phyloP scores from a whole-genome alignment of 2,797 vertebrate genomes.

The Pangasius djambal region DNA sequence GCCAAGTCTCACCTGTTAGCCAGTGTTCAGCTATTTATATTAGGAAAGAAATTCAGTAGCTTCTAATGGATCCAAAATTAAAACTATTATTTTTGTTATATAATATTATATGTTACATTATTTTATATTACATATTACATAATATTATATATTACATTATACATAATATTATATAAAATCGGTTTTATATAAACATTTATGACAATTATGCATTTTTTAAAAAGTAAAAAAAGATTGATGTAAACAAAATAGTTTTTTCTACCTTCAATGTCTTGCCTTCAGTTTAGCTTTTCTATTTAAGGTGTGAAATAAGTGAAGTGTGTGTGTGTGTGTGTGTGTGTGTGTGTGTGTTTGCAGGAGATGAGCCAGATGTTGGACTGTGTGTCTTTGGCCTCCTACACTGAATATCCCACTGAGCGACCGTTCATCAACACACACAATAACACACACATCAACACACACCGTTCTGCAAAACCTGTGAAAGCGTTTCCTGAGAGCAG shows the following conservation, averaged over 20 bases:
- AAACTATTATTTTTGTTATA: not conserved
- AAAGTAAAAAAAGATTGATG: not conserved
- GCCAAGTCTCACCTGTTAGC: not conserved
- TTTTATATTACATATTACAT: too few relatives aligned
- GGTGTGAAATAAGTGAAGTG: not conserved
- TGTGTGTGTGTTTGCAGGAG: slow-evolving; percentile 29
- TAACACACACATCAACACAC: slow-evolving; percentile 76
- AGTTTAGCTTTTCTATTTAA: not conserved
- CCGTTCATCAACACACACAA: slow-evolving; percentile 73
- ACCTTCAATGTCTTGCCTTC: not conserved
- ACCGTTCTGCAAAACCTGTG: slow-evolving; percentile 71
- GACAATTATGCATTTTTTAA: not conserved
- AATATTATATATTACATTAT: too few relatives aligned
- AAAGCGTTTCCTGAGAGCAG: slow-evolving; percentile 90
- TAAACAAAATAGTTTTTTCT: not conserved
- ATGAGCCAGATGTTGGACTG: slow-evolving; percentile 64
- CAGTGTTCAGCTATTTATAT: not conserved
- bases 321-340: slow-evolving; percentile 27
- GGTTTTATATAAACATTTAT: not conserved
- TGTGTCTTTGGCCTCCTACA: slow-evolving; percentile 80
- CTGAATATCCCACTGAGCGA: slow-evolving; percentile 81
- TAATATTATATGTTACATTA: too few relatives aligned
- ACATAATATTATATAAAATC: not conserved
- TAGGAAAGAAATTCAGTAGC: not conserved
- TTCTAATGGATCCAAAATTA: not conserved